These are phyloP conservation scores for Dimorphilus gyrociliatus DNA, from an alignment of 2,888 invertebrate genomes.

Conservation along the genomic window DNA sequence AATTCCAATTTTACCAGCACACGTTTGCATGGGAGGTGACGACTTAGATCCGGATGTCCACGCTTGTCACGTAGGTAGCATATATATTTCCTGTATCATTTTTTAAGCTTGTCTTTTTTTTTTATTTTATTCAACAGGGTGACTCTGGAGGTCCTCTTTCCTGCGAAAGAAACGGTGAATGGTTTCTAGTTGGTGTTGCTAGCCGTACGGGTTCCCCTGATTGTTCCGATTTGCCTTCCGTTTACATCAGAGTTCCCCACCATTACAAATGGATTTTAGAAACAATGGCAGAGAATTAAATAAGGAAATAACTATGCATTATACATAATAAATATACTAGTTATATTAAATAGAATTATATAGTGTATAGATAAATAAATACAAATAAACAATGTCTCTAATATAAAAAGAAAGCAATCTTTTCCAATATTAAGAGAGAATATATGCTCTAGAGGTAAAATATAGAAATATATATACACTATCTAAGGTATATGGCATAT, in stretches of 20 bases:
- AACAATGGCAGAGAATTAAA: conserved; percentile 2
- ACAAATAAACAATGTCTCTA: too few species aligned
- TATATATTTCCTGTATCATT: background rate
- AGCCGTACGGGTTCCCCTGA: conserved; percentile 5
- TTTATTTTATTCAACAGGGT: conserved; percentile 3
- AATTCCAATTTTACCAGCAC: conserved; percentile 1
- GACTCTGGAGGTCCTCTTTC: conserved; percentile 5
- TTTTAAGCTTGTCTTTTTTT: background rate
- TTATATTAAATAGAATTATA: too few species aligned
- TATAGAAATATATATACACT: too few species aligned
- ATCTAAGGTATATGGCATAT: too few species aligned
- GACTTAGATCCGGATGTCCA: conserved; percentile 2
- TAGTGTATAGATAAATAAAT: too few species aligned
- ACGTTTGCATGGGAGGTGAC: conserved; percentile 4
- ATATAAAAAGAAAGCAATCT: too few species aligned
- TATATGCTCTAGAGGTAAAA: too few species aligned
- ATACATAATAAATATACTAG: too few species aligned
- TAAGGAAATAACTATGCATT: too few species aligned
- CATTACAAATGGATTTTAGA: conserved; percentile 4
- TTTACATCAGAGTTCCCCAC: conserved; percentile 4
- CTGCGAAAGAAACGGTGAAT: conserved; percentile 4
- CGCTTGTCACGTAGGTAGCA: conserved; percentile 6
- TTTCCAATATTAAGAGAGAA: too few species aligned
- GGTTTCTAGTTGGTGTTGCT: conserved; percentile 3
- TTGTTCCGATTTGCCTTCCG: conserved; percentile 5